phyloP scores from a whole-genome alignment of 2,797 vertebrate genomes.

The Telmatherina bonti region DNA sequence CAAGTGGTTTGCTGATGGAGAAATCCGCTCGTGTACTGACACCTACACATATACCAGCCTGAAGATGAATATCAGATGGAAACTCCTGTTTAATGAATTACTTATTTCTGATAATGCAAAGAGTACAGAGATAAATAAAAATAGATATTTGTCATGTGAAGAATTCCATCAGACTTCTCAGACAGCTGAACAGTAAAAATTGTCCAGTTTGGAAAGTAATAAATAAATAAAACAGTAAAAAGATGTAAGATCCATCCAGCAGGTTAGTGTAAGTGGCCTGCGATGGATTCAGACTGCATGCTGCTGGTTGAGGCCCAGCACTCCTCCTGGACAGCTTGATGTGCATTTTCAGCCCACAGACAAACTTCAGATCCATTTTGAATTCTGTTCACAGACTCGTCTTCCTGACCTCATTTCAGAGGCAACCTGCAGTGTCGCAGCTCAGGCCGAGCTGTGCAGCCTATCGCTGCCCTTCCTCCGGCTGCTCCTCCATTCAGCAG shows the following conservation, averaged over 20 bases:
- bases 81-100: no score
- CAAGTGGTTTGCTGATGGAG: no score
- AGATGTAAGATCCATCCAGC: conserved; percentile 1
- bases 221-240: neutral
- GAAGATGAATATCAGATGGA: no score
- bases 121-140: no score
- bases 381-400: conserved; percentile 37
- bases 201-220: neutral
- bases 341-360: conserved; percentile 22
- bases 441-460: conserved; percentile 54
- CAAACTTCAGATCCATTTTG: conserved; percentile 56
- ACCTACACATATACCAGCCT: no score
- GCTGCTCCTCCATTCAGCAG: conserved; percentile 46
- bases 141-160: no score
- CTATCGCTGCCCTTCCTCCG: conserved; percentile 51
- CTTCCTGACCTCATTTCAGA: conserved; percentile 53
- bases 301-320: conserved; percentile 17
- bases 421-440: conserved; percentile 32
- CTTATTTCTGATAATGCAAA: no score
- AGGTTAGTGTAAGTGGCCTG: conserved; percentile 1
- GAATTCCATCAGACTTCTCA: no score
- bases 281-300: conserved; percentile 19
- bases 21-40: no score
- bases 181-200: neutral
- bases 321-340: conserved; percentile 5